A percentile compares a stretch with the other conserved stretches of the same genome.
phyloP scores from a whole-genome alignment of 2,797 vertebrate species.

The Channa striata region DNA sequence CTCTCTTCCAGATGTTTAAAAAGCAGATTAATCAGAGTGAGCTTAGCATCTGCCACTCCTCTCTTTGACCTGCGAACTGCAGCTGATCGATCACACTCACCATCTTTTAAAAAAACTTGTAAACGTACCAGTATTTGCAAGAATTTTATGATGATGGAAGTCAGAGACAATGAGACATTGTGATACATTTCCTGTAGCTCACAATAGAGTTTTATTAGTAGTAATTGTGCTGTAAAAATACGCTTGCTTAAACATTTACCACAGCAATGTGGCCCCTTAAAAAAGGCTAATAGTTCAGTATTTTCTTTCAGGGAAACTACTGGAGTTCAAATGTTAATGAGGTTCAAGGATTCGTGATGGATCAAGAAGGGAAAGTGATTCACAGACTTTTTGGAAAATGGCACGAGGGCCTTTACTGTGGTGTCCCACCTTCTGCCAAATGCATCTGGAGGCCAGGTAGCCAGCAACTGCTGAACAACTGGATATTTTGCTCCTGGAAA shows the following conservation, averaged over 20 bases:
- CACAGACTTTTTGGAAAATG: conserved; percentile 98
- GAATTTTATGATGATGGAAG: too few species aligned
- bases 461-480: too few species aligned
- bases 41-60: too few species aligned
- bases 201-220: background rate
- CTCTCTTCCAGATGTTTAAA: too few species aligned
- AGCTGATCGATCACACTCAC: too few species aligned
- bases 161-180: background rate
- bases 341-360: conserved; percentile 96
- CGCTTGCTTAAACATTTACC: background rate
- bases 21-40: too few species aligned
- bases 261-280: background rate
- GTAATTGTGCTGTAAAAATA: background rate
- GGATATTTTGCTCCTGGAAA: too few species aligned
- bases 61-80: too few species aligned
- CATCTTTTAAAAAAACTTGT: too few species aligned
- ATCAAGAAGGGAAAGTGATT: conserved; percentile 96
- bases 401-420: conserved; percentile 97
- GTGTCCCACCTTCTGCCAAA: conserved; percentile 95
- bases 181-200: background rate
- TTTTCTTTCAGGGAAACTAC: conserved; percentile 91
- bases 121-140: too few species aligned
- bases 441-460: conserved; percentile 98
- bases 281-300: background rate
- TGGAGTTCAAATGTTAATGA: conserved; percentile 99